Percentiles rank a stretch among this genome's conserved stretches.
phyloP scores from a whole-genome alignment of 2,888 invertebrate genomes.

The Hirtodrosophila trivittata region DNA sequence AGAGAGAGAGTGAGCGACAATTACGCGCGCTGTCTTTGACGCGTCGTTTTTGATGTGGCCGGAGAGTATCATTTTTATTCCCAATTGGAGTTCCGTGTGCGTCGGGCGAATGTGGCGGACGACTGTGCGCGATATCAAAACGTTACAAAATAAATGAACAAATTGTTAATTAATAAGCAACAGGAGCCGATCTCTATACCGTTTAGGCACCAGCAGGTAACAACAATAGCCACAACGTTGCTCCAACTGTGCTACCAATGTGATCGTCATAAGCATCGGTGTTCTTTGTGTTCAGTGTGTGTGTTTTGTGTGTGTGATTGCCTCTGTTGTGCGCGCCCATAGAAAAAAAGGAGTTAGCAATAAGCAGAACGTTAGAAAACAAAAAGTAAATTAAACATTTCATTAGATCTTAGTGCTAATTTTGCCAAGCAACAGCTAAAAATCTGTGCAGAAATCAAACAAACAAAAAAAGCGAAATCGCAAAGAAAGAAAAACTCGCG shows the following conservation, averaged over 20 bases:
- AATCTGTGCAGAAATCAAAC: constrained; percentile 37
- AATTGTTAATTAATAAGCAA: constrained; percentile 56
- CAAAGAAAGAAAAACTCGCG: constrained; percentile 13
- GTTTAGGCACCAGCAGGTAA: constrained; percentile 44
- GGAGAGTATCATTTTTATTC: constrained; percentile 63
- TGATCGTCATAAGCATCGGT: constrained; percentile 21
- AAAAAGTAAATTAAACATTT: constrained; percentile 30
- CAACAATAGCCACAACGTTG: constrained; percentile 27
- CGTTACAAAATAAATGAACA: constrained; percentile 53
- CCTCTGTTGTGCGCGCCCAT: constrained; percentile 21
- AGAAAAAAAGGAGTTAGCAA: constrained; percentile 20
- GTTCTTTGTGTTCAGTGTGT: constrained; percentile 29
- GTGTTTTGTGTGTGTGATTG: constrained; percentile 30
- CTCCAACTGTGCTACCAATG: constrained; percentile 21
- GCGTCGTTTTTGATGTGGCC: constrained; percentile 53
- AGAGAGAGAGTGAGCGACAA: constrained; percentile 4
- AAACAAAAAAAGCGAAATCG: constrained; percentile 35
- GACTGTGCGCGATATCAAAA: constrained; percentile 51
- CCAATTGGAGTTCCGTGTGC: constrained; percentile 69
- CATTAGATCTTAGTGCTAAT: constrained; percentile 24
- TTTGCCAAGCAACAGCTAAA: neutral
- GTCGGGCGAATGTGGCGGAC: constrained; percentile 61
- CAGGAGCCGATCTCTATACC: constrained; percentile 42
- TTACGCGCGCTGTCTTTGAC: constrained; percentile 24
- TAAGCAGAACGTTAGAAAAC: constrained; percentile 29